phyloP scores from a whole-genome alignment of 1,140 invertebrate genomes.

The Achroia grisella region DNA sequence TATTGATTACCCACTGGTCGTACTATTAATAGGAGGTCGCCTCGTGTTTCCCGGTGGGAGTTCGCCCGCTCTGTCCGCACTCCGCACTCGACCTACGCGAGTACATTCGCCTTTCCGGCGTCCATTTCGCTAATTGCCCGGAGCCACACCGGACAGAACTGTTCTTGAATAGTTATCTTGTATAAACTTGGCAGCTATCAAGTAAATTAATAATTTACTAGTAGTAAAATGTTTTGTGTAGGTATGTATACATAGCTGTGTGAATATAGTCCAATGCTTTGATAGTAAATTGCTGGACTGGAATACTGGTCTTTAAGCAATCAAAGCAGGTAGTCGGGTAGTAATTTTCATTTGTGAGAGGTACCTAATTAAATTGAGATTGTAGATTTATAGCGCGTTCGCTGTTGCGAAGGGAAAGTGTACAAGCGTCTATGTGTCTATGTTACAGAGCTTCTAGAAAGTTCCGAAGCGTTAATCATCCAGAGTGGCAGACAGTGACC shows the following conservation, averaged over 20 bases:
- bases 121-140: constrained; percentile 53
- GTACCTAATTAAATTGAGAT: background rate
- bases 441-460: constrained; percentile 20
- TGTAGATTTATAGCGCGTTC: background rate
- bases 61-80: constrained; percentile 21
- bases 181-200: background rate
- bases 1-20: constrained; percentile 49
- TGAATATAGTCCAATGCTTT: too few relatives aligned
- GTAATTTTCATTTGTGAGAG: background rate
- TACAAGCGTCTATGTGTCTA: background rate
- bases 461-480: constrained; percentile 22
- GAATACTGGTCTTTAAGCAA: background rate
- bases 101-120: constrained; percentile 43
- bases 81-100: constrained; percentile 21
- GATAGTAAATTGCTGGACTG: background rate
- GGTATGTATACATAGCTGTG: too few relatives aligned
- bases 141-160: constrained; percentile 16
- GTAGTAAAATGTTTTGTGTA: background rate
- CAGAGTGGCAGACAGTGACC: constrained; percentile 31
- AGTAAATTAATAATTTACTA: constrained; percentile 1
- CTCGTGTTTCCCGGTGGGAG: constrained; percentile 19
- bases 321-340: background rate
- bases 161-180: constrained; percentile 5
- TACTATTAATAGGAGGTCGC: constrained; percentile 46
- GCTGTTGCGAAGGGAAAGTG: constrained; percentile 1